These are phyloP conservation scores for Seira sanloemensis DNA, from an alignment of 2,888 invertebrate genomes.

Conservation along the genomic window DNA sequence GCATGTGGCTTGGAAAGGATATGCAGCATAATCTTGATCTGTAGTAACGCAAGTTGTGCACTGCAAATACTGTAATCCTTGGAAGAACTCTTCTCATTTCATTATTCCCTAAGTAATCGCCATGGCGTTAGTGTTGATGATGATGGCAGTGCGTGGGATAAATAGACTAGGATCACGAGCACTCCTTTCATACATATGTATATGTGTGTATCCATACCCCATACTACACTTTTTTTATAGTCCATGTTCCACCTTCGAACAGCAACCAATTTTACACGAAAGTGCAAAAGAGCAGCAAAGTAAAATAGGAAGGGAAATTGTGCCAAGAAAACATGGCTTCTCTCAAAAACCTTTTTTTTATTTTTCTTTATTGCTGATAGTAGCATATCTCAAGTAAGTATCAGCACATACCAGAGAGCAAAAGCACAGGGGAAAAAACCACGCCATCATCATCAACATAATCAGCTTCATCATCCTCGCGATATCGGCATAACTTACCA, in stretches of 20 bases:
- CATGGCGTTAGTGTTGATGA: background rate
- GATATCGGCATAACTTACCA: background rate
- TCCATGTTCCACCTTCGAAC: background rate
- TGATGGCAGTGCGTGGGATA: conserved; percentile 1
- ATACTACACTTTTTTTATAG: background rate
- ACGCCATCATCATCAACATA: background rate
- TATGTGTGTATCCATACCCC: background rate
- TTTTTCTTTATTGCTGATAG: background rate
- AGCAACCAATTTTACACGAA: background rate
- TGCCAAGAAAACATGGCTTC: conserved; percentile 4
- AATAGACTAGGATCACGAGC: background rate
- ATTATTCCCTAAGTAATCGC: background rate
- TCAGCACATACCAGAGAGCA: conserved; percentile 4
- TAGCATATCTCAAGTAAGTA: background rate
- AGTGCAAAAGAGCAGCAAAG: background rate
- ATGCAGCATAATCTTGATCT: no score
- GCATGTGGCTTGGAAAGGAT: no score
- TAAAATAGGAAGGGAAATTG: background rate
- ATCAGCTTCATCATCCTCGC: conserved; percentile 1
- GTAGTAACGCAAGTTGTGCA: no score
- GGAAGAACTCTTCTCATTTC: no score
- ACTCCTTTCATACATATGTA: background rate
- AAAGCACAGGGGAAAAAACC: background rate
- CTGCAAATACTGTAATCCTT: no score
- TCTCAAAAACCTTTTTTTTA: background rate